Base-by-base conservation (phyloP, 2,888 invertebrate genomes). In the Sinodicranocentrus sp. region DNA sequence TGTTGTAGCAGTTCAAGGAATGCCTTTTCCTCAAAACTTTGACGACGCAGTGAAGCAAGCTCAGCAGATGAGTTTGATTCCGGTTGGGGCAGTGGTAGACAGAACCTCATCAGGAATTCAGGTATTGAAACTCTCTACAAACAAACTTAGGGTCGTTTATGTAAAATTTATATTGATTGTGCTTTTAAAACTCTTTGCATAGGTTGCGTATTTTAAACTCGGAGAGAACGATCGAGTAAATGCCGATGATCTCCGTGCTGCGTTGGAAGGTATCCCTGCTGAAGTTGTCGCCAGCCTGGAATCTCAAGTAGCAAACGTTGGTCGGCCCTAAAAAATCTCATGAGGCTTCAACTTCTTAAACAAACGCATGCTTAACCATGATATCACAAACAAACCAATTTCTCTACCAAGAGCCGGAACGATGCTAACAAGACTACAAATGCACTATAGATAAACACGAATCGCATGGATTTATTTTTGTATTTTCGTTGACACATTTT, bases 251-350 rank as follows among this genome's bases (percentile, higher is more conserved):
- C 59, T 85, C 13, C 75, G 85, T 15, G 61, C 65, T 19, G 85
- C 83, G n/a, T 39, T 85, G 26, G 83, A 85, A 52, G 85, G 85
- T 21, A 85, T 85, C n/a, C 85, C 85, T 1, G 73, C 79, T 44
- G 85, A 85, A 72, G 83, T 85, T n/a, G 83, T 85, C 10, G 76
- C 83, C 59, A 84, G 83, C 54, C 39, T 85, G 75, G 85, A 85
- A 67, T 68, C 65, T 25, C 85, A 85, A 72, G 83, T 85, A 23
- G 79, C 83, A n/a, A 85, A 54, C 21, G 68, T 84, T 39, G 85
- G 85, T 26, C 85, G 83, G 28, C 1, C 5, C 23, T 44, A 28
- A 52, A 6, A 48, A 48, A 48, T 10, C 6, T 59, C 59, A 59
- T 10, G 25, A 23, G 10, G 10, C 57, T 13, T 13, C 25, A 25